phyloP scores from a whole-genome alignment of 2,797 vertebrate species.

The Cyprinella venusta region DNA sequence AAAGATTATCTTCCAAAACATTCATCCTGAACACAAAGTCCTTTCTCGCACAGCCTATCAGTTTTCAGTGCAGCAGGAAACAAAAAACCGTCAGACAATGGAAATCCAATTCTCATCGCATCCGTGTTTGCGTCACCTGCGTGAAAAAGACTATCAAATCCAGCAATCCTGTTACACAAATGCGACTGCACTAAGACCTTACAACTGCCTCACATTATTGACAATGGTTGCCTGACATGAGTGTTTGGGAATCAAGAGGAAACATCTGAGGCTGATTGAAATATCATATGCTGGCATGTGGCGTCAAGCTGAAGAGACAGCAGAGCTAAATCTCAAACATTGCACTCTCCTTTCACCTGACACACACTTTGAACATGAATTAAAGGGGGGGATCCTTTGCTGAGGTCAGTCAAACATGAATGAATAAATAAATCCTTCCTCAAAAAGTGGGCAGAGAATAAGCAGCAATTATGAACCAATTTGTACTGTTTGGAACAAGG shows the following conservation, averaged over 20 bases:
- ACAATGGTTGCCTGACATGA: conserved; percentile 47
- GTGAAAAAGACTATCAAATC: conserved; percentile 31
- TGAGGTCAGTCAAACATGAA: background rate
- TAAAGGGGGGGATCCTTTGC: background rate
- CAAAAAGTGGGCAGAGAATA: conserved; percentile 8
- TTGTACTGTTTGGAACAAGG: conserved; percentile 15
- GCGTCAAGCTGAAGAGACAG: conserved; percentile 44
- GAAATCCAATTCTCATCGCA: conserved; percentile 69
- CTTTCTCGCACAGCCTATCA: conserved; percentile 70
- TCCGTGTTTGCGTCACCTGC: conserved; percentile 43
- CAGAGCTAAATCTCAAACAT: conserved; percentile 16
- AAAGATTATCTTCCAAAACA: conserved; percentile 35
- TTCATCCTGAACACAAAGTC: conserved; percentile 68
- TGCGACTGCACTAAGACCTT: conserved; percentile 35
- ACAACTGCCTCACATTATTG: conserved; percentile 42
- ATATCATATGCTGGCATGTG: conserved; percentile 47
- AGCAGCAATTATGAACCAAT: conserved; percentile 15
- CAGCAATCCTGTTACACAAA: conserved; percentile 29
- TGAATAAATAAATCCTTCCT: background rate
- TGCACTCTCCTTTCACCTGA: conserved; percentile 27
- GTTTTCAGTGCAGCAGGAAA: conserved; percentile 60
- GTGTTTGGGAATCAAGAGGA: conserved; percentile 47
- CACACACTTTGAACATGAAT: background rate
- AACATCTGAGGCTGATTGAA: conserved; percentile 51
- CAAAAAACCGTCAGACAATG: conserved; percentile 68